phyloP scores from a whole-genome alignment of 2,113 vertebrate species.

The Platysternon megacephalum region DNA sequence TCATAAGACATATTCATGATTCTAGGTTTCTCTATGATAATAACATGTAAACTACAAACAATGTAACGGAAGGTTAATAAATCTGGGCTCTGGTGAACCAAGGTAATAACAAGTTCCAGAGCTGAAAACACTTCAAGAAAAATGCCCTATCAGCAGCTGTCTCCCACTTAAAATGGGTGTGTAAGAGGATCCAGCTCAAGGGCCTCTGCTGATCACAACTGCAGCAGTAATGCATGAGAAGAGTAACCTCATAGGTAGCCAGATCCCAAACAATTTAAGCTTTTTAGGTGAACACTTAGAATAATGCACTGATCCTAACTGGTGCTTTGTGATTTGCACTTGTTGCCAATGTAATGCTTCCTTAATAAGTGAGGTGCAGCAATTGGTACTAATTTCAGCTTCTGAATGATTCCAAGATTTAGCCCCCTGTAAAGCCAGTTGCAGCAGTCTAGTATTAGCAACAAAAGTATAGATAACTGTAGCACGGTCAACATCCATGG shows the following conservation, averaged over 20 bases:
- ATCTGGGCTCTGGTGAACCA: not conserved
- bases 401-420: not conserved
- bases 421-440: not conserved
- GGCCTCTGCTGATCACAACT: not conserved
- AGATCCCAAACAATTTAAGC: not conserved
- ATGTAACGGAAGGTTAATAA: not conserved
- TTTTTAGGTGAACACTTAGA: not conserved
- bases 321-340: not conserved
- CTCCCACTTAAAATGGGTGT: not conserved
- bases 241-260: not conserved
- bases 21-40: not conserved
- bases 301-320: not conserved
- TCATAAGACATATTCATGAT: not conserved
- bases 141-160: not conserved
- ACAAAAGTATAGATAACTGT: not conserved
- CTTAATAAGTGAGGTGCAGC: not conserved
- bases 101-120: not conserved
- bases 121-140: not conserved
- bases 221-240: not conserved
- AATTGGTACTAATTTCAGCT: not conserved
- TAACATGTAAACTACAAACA: not conserved
- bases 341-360: not conserved
- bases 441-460: not conserved
- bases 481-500: not conserved
- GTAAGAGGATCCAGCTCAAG: not conserved